Conservation (phyloP, 2,888 invertebrate genomes). For the Tribolium freemani region DNA sequence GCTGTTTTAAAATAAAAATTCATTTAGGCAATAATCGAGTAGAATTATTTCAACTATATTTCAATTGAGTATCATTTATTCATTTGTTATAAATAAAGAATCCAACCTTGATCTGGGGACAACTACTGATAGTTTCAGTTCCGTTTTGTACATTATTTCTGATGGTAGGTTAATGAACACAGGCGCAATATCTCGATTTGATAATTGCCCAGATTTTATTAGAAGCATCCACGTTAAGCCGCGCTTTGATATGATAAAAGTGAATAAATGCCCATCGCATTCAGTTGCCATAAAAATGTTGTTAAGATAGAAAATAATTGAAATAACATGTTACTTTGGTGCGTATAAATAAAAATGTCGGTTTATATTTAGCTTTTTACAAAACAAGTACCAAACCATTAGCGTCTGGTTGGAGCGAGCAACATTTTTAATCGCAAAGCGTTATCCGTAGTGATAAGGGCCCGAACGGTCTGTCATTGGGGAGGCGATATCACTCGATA, state of each 20-base stretch:
- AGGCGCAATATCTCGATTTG: neutral
- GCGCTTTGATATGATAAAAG: constrained; percentile 26
- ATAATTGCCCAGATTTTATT: constrained; percentile 7
- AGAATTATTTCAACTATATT: neutral
- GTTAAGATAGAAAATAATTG: constrained; percentile 44
- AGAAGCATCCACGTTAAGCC: neutral
- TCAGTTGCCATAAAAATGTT: constrained; percentile 36
- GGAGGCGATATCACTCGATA: constrained; percentile 63
- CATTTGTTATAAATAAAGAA: neutral
- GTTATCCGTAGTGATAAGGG: constrained; percentile 47
- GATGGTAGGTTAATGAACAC: neutral
- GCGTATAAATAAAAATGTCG: constrained; percentile 36
- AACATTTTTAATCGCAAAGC: constrained; percentile 44
- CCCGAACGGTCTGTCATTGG: constrained; percentile 62
- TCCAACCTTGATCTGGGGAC: neutral
- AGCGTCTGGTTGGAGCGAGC: constrained; percentile 39
- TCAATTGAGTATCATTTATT: too few species aligned
- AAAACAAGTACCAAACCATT: constrained; percentile 47
- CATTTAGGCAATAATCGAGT: neutral
- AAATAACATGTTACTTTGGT: constrained; percentile 43
- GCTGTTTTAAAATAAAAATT: neutral
- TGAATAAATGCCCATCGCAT: constrained; percentile 17
- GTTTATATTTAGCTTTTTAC: constrained; percentile 37
- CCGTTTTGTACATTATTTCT: neutral
- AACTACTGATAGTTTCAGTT: neutral